Evolutionary conservation across 2,113 vertebrate genomes (phyloP).

Genomic region (Boulengerochromis microlepis): DNA sequence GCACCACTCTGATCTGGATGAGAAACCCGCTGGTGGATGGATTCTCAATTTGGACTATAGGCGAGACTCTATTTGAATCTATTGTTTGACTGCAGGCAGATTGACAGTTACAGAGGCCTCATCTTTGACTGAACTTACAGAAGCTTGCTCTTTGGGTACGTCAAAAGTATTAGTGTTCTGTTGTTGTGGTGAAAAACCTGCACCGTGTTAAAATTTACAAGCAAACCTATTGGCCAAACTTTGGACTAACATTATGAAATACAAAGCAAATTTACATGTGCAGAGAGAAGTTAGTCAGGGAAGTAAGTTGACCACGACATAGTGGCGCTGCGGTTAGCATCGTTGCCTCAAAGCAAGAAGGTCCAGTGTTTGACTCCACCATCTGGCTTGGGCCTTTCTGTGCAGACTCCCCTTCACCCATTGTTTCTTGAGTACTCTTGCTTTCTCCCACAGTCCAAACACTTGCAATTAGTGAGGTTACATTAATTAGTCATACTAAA

Average conservation of each 20-base stretch:
- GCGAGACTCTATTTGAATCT: conserved; percentile 33
- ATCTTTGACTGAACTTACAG: background rate
- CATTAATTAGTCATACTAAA: background rate
- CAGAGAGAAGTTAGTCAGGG: background rate
- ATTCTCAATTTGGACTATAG: conserved; percentile 45
- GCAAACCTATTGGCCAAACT: background rate
- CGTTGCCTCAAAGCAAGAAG: background rate
- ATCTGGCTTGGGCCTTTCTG: background rate
- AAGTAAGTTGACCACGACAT: background rate
- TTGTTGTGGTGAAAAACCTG: background rate
- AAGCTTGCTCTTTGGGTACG: background rate
- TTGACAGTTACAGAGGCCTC: background rate
- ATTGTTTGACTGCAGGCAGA: conserved; percentile 31
- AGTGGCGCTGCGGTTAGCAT: background rate
- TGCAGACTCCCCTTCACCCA: background rate
- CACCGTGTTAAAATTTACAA: background rate
- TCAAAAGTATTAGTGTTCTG: background rate
- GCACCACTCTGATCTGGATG: conserved; percentile 28
- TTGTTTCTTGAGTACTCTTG: background rate
- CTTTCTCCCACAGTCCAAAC: background rate
- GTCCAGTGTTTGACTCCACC: background rate
- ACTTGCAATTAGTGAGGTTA: background rate
- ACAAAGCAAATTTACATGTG: background rate
- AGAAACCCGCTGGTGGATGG: conserved; percentile 27
- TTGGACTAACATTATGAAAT: background rate